Evolutionary conservation across 1,140 invertebrate species (phyloP), one percentile per base, ranked within the genome.

Genomic region (Magallana angulata): DNA sequence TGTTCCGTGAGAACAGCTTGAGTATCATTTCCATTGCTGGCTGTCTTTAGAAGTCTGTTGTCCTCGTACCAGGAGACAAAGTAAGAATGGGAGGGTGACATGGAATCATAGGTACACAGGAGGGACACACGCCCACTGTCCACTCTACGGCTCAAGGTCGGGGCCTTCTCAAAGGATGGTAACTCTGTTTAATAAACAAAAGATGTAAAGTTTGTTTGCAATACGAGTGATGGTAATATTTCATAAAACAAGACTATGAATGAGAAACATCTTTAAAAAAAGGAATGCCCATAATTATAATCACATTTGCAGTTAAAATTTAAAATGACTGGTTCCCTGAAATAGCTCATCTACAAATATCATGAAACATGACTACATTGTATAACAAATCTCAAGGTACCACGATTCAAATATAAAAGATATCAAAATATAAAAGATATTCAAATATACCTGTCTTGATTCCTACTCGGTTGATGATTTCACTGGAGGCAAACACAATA

Each of bases 1-100:
- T 60, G 18, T 58, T 88, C 56, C 0, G 56, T 76, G 11, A 88
- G 60, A 14, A 16, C 64, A 6, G 76, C 30, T 48, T 18, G 80
- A 1, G 87, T 82, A 8, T 64, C 56, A 68, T 88, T 86, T 36
- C 58, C 81, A 59, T 84, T 82, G 30, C 76, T 64, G 1, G 56
- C 7, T 14, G 85, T 71, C 11, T 14, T n/a, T 14, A 91, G 57
- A 1, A 64, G 14, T 3, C 5, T 58, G 11, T 90, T 68, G 18
- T 90, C 89, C 9, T 81, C 18, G 82, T 89, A 92, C 90, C 90
- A 92, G 30, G 16, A 64, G 14, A 82, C 87, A 88, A 48, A 83
- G 58, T 83, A 83, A 7, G 68, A 81, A 7, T 18, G 9, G 14
- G 85, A 59, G 57, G 85, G 71, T 24, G 82, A 76, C 6, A 89